Evolutionary conservation across 2,888 invertebrate species (phyloP).

Genomic region (Lottia scabra): DNA sequence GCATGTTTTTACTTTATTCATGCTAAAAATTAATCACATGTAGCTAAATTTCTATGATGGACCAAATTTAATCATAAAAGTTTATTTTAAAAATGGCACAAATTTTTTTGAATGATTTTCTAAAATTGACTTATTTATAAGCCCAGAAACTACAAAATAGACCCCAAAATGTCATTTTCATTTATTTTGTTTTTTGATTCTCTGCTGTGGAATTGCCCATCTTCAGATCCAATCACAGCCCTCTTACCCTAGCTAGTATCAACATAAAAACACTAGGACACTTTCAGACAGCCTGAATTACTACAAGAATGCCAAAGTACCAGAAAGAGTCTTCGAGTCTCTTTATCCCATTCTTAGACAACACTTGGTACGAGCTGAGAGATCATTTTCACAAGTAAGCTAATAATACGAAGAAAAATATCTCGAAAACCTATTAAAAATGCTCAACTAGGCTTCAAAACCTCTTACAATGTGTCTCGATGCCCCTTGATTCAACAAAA

Average conservation of each 20-base stretch:
- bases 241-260: not conserved
- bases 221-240: not conserved
- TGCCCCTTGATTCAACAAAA: not conserved
- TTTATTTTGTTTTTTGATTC: no score
- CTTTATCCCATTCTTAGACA: not conserved
- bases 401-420: slow-evolving; percentile 4
- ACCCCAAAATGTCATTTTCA: no score
- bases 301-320: not conserved
- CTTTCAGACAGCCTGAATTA: not conserved
- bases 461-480: not conserved
- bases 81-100: no score
- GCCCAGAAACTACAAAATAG: no score
- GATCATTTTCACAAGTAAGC: not conserved
- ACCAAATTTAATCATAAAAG: no score
- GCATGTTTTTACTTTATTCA: no score
- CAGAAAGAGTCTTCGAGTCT: not conserved
- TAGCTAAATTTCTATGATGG: no score
- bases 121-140: no score
- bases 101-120: no score
- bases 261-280: not conserved
- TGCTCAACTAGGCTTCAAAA: not conserved
- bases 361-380: not conserved
- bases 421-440: slow-evolving; percentile 2
- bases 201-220: no score
- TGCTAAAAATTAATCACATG: no score